A percentile compares a stretch with the other conserved stretches of the same genome.
Conservation (phyloP, 2,888 invertebrate genomes). For the Venusia cambrica region DNA sequence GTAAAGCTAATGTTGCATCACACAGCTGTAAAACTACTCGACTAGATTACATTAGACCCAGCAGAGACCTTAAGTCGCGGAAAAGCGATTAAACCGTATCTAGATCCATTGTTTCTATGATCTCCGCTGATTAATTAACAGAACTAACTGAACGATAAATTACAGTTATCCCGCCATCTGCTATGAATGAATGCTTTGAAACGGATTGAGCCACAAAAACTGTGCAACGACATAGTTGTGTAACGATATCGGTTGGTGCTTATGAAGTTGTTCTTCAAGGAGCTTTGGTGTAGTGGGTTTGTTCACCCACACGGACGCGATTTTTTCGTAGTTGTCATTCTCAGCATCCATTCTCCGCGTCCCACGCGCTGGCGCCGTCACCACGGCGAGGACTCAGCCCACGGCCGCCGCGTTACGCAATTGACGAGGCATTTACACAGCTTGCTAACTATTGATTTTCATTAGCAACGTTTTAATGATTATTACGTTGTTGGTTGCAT, state of each 20-base stretch:
- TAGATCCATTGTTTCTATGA: conserved; percentile 20
- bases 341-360: conserved; percentile 38
- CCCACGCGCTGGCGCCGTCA: conserved; percentile 53
- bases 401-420: conserved; percentile 43
- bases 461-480: conserved; percentile 4
- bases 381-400: conserved; percentile 57
- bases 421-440: conserved; percentile 30
- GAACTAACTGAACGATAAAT: conserved; percentile 19
- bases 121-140: conserved; percentile 20
- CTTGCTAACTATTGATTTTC: conserved; percentile 12
- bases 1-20: conserved; percentile 1
- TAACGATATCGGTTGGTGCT: conserved; percentile 41
- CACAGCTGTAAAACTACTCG: conserved; percentile 12
- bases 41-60: too few relatives aligned
- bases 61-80: conserved; percentile 15
- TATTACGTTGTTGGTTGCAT: too few relatives aligned
- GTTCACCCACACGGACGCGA: conserved; percentile 54
- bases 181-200: conserved; percentile 39
- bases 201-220: conserved; percentile 38
- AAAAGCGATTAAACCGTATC: conserved; percentile 16
- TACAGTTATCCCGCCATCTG: conserved; percentile 20
- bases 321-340: conserved; percentile 37
- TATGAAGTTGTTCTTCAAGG: conserved; percentile 51
- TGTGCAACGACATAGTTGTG: conserved; percentile 42
- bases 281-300: conserved; percentile 52